A percentile compares a stretch with the other conserved stretches of the same genome.
Conservation (phyloP, 2,113 vertebrate species). For the Notechis scutatus region DNA sequence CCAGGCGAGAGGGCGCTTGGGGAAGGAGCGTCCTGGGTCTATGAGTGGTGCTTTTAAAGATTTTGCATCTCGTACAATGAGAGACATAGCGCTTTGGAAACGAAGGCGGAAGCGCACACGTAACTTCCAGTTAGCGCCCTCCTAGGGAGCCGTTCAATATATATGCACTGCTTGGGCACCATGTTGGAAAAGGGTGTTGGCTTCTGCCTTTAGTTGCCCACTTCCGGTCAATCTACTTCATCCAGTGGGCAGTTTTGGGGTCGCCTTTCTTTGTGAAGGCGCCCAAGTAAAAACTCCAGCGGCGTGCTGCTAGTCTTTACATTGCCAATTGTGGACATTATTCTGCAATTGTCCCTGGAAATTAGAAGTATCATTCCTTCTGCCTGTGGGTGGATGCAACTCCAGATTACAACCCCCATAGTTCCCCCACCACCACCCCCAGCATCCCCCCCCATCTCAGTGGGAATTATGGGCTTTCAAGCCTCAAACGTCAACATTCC, state of each 20-base stretch:
- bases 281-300: background rate
- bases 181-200: slow-evolving; percentile 44
- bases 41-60: background rate
- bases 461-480: background rate
- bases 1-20: background rate
- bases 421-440: no score
- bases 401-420: background rate
- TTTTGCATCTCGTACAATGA: background rate
- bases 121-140: background rate
- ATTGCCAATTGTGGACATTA: background rate
- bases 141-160: background rate
- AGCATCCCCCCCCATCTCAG: background rate
- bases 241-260: background rate
- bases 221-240: background rate
- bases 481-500: background rate
- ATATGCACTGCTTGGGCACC: background rate
- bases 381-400: background rate
- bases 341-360: background rate
- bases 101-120: background rate
- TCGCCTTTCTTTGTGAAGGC: background rate
- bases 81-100: background rate
- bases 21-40: no score
- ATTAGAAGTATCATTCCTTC: background rate
- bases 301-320: background rate
- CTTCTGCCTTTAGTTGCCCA: background rate